Evolutionary conservation across 2,888 invertebrate genomes (phyloP), one percentile per base, ranked within the genome.

Genomic region (Hydrotaea cyrtoneurina): DNA sequence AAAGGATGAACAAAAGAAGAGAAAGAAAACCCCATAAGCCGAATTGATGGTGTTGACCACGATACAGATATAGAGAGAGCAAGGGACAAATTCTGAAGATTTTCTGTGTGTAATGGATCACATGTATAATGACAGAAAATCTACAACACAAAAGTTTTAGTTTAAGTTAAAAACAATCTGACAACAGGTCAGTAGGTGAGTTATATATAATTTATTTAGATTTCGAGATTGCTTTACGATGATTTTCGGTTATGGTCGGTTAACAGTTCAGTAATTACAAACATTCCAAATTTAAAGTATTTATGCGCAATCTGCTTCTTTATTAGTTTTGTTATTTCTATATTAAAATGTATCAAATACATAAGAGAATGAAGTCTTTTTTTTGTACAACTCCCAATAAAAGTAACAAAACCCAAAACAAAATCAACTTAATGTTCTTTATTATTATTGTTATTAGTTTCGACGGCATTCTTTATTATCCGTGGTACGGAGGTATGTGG

Each of bases 351-450:
- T 85, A 73, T 85, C 53, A 39, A 64, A 62, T 39, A 78, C 77
- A 76, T 77, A 50, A 39, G 62, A 74, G 62, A 75, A 64, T 62
- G 21, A 71, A 50, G 78, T 66, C 31, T 50, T 76, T 66, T n/a
- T 79, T 82, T 80, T 84, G 72, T 80, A 82, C 62, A 64, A 36
- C 23, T 82, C 82, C 69, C 76, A 82, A 82, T 85, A 85, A 85
- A 78, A 84, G 64, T 69, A 69, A 69, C 69, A 55, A 78, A 69
- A 50, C 13, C 10, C 36, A 64, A 80, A 57, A 59, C 43, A 21
- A 36, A 39, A 62, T 39, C 13, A 15, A 4, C 2, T 31, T 31
- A 31, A 31, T n/a, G n/a, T n/a, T n/a, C 31, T 31, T 31, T 31
- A 4, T 31, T 31, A 2, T 31, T 7, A 2, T 4, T 31, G 31